These are phyloP conservation scores for Anoplopoma fimbria DNA, from an alignment of 2,113 vertebrate genomes.

Conservation along the genomic window DNA sequence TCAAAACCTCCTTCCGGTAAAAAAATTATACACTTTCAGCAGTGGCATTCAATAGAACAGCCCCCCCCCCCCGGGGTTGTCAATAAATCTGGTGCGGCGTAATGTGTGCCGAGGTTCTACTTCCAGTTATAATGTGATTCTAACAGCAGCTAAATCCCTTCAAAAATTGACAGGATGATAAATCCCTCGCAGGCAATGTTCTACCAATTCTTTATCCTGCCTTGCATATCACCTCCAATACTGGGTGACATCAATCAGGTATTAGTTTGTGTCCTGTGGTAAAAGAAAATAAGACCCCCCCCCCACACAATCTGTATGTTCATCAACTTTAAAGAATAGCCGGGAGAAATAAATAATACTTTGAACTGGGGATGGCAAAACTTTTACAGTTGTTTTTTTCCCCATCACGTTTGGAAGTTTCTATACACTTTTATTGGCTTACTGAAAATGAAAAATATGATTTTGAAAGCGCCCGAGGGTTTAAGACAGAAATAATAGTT, in stretches of 20 bases:
- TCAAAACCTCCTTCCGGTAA: constrained; percentile 11
- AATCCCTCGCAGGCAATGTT: constrained; percentile 32
- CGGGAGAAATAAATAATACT: not conserved
- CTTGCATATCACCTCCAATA: constrained; percentile 32
- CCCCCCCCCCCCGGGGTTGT: constrained; percentile 25
- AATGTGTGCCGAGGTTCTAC: constrained; percentile 1
- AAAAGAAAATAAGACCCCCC: not conserved
- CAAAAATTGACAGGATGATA: constrained; percentile 51
- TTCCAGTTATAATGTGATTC: constrained; percentile 30
- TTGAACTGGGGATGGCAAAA: not conserved
- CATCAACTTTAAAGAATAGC: not conserved
- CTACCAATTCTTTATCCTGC: constrained; percentile 11
- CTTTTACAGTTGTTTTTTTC: constrained; percentile 8
- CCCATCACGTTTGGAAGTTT: constrained; percentile 11
- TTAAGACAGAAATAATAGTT: constrained; percentile 10
- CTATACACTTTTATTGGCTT: not conserved
- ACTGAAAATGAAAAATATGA: not conserved
- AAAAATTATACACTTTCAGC: constrained; percentile 26
- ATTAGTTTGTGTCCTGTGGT: not conserved
- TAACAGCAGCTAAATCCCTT: constrained; percentile 40
- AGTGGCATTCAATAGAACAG: not conserved
- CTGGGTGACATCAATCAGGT: constrained; percentile 20
- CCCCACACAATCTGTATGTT: not conserved
- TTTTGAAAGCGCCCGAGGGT: not conserved
- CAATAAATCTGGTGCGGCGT: not conserved